Evolutionary conservation across 1,140 invertebrate genomes (phyloP).

Genomic region (Dendroctonus valens): DNA sequence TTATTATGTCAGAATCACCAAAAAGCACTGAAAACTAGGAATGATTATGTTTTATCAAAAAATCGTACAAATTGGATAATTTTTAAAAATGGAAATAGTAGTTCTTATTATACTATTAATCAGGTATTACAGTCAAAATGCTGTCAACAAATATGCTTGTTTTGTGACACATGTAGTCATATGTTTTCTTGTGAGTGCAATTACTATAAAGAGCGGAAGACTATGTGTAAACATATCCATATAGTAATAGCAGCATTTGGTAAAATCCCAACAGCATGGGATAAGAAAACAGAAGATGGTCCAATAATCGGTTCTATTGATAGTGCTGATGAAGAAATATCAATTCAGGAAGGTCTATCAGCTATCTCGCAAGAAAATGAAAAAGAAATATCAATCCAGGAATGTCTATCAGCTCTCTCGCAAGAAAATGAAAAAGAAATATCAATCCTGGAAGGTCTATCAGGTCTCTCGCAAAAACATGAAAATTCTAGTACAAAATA

Average conservation of each 20-base stretch:
- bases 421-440: background rate
- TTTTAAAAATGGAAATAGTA: background rate
- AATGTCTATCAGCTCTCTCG: too few relatives aligned
- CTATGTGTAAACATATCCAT: constrained; percentile 14
- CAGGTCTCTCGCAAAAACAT: background rate
- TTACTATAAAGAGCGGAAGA: background rate
- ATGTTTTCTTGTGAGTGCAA: constrained; percentile 4
- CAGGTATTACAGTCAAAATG: background rate
- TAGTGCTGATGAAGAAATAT: too few relatives aligned
- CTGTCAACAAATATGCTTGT: constrained; percentile 3
- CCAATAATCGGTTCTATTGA: too few relatives aligned
- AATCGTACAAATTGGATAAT: background rate
- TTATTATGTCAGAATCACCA: constrained; percentile 4
- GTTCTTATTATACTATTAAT: background rate
- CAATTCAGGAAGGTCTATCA: too few relatives aligned
- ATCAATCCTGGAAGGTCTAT: background rate
- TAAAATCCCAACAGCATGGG: background rate
- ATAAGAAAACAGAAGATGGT: background rate
- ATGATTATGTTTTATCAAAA: background rate
- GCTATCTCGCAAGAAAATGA: background rate
- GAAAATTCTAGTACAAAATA: background rate
- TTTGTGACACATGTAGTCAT: constrained; percentile 13
- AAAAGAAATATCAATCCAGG: too few relatives aligned
- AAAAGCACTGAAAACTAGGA: constrained; percentile 5
- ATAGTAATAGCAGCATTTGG: background rate